Conservation (phyloP, 2,113 vertebrate genomes). For the Haemorhous mexicanus region DNA sequence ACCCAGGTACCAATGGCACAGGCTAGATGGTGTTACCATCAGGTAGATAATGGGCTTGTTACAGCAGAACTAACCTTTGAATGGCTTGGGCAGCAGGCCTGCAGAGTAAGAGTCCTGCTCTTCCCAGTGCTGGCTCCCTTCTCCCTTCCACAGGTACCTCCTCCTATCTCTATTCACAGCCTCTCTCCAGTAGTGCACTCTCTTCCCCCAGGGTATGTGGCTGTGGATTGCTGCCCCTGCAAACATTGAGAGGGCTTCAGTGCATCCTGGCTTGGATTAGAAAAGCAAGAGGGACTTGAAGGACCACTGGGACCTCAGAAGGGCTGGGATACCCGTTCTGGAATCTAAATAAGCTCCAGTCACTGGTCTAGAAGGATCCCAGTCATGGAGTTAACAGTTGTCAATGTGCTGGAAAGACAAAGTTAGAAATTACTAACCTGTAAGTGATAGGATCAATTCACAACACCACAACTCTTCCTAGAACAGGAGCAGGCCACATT, state of each 20-base stretch:
- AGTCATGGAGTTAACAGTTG: neutral
- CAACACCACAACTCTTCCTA: neutral
- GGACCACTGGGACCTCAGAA: neutral
- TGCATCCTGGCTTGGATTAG: neutral
- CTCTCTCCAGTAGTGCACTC: neutral
- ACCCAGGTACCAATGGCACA: neutral
- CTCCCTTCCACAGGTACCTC: neutral
- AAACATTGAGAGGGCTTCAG: neutral
- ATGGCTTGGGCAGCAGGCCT: neutral
- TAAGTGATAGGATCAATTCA: neutral
- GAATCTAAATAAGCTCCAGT: neutral
- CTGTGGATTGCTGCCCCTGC: neutral
- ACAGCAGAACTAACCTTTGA: neutral
- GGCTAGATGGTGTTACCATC: neutral
- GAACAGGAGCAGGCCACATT: neutral
- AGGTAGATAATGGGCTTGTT: neutral
- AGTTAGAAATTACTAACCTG: neutral
- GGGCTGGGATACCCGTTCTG: neutral
- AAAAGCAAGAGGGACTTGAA: neutral
- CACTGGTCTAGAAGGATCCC: neutral
- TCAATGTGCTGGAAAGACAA: neutral
- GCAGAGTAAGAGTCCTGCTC: neutral
- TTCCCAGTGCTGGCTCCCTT: neutral
- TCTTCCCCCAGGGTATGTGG: accelerated
- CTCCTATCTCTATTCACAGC: neutral